Percentiles rank a stretch among this genome's conserved stretches.
Evolutionary conservation across 2,888 invertebrate species (phyloP).

Genomic region (Stenichneumon culpator): DNA sequence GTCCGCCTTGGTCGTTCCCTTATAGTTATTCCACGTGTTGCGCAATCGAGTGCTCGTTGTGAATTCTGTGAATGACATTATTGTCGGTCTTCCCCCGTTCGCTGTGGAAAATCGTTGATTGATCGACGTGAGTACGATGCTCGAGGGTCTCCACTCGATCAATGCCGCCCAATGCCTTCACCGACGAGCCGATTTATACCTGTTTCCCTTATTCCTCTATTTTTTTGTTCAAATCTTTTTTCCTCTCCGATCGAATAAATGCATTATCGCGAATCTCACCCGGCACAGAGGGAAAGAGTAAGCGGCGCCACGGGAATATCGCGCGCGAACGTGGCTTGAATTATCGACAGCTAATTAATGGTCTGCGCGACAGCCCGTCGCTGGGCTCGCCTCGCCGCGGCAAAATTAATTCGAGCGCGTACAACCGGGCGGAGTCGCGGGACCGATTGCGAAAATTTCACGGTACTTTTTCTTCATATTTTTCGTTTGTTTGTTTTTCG

Average conservation of each 20-base stretch:
- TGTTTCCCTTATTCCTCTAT: background rate
- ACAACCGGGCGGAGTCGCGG: background rate
- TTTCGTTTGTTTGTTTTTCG: background rate
- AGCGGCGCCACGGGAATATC: background rate
- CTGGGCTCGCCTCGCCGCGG: background rate
- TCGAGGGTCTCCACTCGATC: constrained; percentile 11
- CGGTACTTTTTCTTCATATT: background rate
- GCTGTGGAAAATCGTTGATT: constrained; percentile 1
- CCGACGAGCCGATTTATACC: background rate
- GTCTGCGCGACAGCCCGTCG: background rate
- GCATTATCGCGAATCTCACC: constrained; percentile 5
- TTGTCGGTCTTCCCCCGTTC: background rate
- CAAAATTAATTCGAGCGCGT: background rate
- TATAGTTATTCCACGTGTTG: background rate
- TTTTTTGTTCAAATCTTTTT: constrained; percentile 4
- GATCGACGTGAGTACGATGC: constrained; percentile 11
- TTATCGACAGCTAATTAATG: constrained; percentile 38
- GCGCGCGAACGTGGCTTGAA: constrained; percentile 24
- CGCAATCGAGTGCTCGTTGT: constrained; percentile 3
- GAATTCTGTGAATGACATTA: constrained; percentile 2
- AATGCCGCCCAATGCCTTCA: background rate
- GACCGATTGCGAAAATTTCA: background rate
- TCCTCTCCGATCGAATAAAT: constrained; percentile 4
- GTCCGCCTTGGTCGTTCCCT: background rate
- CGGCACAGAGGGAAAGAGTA: background rate